Evolutionary conservation across 2,888 invertebrate species (phyloP).

Genomic region (Alviniconcha strummeri): DNA sequence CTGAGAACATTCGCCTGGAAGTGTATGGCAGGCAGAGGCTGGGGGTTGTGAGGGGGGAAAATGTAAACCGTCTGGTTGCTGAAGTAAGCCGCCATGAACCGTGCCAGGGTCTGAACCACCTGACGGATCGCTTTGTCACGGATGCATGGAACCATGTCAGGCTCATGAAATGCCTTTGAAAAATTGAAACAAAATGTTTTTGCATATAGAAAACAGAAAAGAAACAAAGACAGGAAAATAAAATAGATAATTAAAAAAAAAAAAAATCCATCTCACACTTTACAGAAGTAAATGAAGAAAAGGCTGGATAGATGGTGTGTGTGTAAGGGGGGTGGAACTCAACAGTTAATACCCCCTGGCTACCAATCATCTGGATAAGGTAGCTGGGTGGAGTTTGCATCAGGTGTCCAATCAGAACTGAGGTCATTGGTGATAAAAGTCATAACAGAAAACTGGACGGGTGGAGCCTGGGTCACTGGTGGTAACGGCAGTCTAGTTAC

Average conservation of each 20-base stretch:
- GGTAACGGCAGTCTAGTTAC: no score
- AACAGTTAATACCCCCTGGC: conserved; percentile 12
- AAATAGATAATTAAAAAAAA: background rate
- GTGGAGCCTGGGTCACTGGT: no score
- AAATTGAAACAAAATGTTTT: background rate
- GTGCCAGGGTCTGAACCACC: conserved; percentile 67
- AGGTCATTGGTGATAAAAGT: no score
- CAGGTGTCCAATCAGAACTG: no score
- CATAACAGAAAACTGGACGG: no score
- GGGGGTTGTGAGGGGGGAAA: conserved; percentile 69
- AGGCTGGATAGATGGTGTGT: no score
- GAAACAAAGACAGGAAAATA: background rate
- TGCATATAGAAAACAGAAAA: background rate
- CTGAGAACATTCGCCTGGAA: conserved; percentile 52
- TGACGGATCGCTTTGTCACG: conserved; percentile 60
- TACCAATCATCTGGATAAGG: conserved; percentile 50
- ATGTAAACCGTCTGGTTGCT: conserved; percentile 67
- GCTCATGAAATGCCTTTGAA: conserved; percentile 53
- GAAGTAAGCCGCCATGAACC: conserved; percentile 72
- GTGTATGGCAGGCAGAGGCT: conserved; percentile 65
- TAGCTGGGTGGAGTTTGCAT: no score
- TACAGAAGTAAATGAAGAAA: background rate
- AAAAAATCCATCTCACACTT: background rate
- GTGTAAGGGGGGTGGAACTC: no score
- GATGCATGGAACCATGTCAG: conserved; percentile 64